These are phyloP conservation scores for Steromphala cineraria DNA, from an alignment of 2,888 invertebrate species.

Conservation along the genomic window DNA sequence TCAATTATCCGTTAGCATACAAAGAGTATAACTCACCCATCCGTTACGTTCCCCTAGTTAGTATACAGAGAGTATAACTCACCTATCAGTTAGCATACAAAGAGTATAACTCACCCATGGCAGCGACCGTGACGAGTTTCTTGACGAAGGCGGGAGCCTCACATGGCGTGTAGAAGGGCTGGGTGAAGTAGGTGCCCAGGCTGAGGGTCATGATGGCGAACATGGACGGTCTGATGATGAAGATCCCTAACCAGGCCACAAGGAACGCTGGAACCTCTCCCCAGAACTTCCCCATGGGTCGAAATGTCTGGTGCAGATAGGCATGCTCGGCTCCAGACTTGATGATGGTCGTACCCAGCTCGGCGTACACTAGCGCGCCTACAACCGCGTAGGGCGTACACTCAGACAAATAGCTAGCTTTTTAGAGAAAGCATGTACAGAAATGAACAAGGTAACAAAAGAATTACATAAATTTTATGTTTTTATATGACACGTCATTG, in stretches of 20 bases:
- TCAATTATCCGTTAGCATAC: no score
- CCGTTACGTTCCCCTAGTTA: no score
- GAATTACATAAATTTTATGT: no score
- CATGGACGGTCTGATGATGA: constrained; percentile 71
- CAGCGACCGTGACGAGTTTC: constrained; percentile 53
- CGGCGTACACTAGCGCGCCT: constrained; percentile 88
- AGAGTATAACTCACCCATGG: constrained; percentile 49
- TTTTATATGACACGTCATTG: no score
- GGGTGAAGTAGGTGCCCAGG: constrained; percentile 64
- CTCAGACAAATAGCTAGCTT: no score
- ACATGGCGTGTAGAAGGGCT: constrained; percentile 62
- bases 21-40: no score
- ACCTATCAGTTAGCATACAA: no score
- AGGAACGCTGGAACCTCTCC: constrained; percentile 76
- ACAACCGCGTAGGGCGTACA: background rate
- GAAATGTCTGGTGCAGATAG: constrained; percentile 76
- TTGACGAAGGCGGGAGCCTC: constrained; percentile 48
- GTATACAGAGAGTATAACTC: no score
- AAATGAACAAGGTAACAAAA: no score
- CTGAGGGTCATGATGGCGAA: constrained; percentile 77
- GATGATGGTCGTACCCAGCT: constrained; percentile 86
- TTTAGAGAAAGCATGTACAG: no score
- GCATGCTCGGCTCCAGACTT: constrained; percentile 89
- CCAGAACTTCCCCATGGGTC: constrained; percentile 45
- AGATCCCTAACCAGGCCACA: constrained; percentile 79